Evolutionary conservation across 2,888 invertebrate genomes (phyloP).

Genomic region (Xestobium rufovillosum): DNA sequence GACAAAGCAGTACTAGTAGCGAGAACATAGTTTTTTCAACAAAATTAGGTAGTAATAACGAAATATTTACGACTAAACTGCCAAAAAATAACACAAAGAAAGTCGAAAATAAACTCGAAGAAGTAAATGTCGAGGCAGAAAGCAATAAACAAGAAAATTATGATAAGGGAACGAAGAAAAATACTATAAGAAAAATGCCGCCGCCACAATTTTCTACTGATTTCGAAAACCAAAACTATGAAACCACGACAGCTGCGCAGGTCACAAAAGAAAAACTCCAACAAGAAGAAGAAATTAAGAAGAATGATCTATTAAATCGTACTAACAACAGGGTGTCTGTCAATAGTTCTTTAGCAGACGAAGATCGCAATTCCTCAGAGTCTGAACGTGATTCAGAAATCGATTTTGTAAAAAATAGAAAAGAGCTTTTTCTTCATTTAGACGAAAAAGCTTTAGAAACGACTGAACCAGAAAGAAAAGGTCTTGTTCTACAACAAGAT

Average conservation of each 20-base stretch:
- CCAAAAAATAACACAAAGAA: conserved; percentile 33
- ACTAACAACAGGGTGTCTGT: conserved; percentile 21
- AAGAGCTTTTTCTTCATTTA: conserved; percentile 33
- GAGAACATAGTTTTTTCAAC: conserved; percentile 58
- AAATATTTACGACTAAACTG: conserved; percentile 53
- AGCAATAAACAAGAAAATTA: conserved; percentile 11
- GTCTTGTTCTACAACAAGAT: conserved; percentile 70
- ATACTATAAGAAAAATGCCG: not conserved
- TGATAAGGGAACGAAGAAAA: conserved; percentile 8
- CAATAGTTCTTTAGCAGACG: conserved; percentile 34
- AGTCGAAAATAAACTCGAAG: conserved; percentile 11
- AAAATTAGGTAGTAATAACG: conserved; percentile 60
- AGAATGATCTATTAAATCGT: not conserved
- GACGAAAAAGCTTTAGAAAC: conserved; percentile 52
- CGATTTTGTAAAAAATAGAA: conserved; percentile 35
- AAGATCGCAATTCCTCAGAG: conserved; percentile 54
- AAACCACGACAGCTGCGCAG: not conserved
- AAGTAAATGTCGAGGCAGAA: conserved; percentile 5
- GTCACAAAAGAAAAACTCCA: not conserved
- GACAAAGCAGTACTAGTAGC: conserved; percentile 41
- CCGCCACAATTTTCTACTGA: too few relatives aligned
- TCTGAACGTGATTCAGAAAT: conserved; percentile 66
- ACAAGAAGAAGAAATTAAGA: too few relatives aligned
- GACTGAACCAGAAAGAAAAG: conserved; percentile 64
- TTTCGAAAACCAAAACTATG: not conserved